Percentiles rank a stretch among this genome's conserved stretches.
Evolutionary conservation across 2,797 vertebrate species (phyloP).

Genomic region (Fistularia tabacaria): DNA sequence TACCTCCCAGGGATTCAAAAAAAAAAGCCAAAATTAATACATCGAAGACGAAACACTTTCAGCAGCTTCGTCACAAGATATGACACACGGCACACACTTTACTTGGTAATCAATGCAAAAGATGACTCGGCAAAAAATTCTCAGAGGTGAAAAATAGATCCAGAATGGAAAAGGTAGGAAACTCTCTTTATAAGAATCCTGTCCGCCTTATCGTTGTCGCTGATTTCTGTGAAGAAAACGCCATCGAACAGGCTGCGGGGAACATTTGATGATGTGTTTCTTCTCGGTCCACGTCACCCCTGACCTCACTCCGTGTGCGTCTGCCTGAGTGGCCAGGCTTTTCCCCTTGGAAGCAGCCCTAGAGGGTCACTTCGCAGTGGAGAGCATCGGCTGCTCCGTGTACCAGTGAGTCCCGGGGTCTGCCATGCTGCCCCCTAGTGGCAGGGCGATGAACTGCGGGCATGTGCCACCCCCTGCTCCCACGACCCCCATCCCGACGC

Average conservation of each 20-base stretch:
- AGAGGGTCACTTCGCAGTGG: constrained; percentile 67
- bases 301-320: constrained; percentile 49
- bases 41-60: constrained; percentile 36
- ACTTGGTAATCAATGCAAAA: constrained; percentile 27
- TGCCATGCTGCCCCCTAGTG: constrained; percentile 72
- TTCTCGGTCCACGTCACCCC: constrained; percentile 35
- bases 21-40: constrained; percentile 37
- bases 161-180: constrained; percentile 25
- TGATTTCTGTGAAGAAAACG: constrained; percentile 34
- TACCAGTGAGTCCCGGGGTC: constrained; percentile 81
- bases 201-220: constrained; percentile 10
- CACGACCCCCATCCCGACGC: constrained; percentile 77
- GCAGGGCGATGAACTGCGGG: constrained; percentile 78
- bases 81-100: constrained; percentile 40
- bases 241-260: constrained; percentile 37
- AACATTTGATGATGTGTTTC: constrained; percentile 44
- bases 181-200: constrained; percentile 1
- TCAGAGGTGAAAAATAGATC: constrained; percentile 31
- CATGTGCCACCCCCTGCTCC: constrained; percentile 64
- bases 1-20: constrained; percentile 8
- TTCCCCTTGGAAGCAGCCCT: background rate
- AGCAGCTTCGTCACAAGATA: constrained; percentile 27
- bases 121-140: constrained; percentile 7
- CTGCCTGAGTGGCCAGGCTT: constrained; percentile 51
- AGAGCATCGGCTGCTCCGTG: constrained; percentile 76